Evolutionary conservation across 2,797 vertebrate species (phyloP).

Genomic region (Macropodus opercularis): DNA sequence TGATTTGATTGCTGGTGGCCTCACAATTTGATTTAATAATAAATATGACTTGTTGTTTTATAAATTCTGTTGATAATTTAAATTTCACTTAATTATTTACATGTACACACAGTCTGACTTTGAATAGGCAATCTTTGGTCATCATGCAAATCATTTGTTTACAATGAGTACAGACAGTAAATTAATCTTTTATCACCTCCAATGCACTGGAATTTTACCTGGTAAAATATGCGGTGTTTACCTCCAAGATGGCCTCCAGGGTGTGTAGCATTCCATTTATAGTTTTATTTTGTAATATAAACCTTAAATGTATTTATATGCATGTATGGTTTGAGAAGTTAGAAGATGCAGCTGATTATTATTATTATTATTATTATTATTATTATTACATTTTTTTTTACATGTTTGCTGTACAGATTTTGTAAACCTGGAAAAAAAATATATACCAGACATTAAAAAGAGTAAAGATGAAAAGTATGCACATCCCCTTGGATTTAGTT

Average conservation of each 20-base stretch:
- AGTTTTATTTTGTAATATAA: too few species aligned
- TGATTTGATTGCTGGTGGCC: neutral
- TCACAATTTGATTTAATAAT: neutral
- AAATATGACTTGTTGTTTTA: too few species aligned
- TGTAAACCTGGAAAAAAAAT: constrained; percentile 1
- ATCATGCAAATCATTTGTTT: too few species aligned
- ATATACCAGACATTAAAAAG: neutral
- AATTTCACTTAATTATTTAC: too few species aligned
- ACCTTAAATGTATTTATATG: neutral
- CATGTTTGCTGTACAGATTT: neutral
- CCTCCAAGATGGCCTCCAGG: constrained; percentile 8
- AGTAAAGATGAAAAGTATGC: constrained; percentile 2
- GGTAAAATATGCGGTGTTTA: too few species aligned
- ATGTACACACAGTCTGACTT: too few species aligned
- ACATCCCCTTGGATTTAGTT: constrained; percentile 9
- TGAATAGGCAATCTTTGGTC: too few species aligned
- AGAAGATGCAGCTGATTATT: neutral
- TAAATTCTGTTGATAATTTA: too few species aligned
- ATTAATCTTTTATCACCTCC: too few species aligned
- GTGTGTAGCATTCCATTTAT: neutral
- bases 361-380: neutral
- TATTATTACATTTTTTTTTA: too few species aligned
- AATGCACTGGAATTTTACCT: too few species aligned
- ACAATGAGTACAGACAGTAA: too few species aligned
- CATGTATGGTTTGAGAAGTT: neutral